Conservation (phyloP, 2,888 invertebrate genomes). For the Stictocephala bisonia region DNA sequence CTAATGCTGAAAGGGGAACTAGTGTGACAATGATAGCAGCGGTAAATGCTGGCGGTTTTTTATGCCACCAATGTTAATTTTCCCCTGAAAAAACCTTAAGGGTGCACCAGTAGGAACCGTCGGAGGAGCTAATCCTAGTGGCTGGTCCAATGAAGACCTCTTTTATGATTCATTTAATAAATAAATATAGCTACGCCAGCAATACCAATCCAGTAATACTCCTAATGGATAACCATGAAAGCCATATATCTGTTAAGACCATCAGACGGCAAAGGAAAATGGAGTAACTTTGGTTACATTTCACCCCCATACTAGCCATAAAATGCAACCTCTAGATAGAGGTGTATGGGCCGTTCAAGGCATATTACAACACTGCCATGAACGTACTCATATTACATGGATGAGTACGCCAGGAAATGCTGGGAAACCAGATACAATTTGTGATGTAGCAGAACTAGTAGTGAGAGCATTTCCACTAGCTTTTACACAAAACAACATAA, state of each 20-base stretch:
- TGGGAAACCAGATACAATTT: conserved; percentile 61
- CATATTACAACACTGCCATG: conserved; percentile 10
- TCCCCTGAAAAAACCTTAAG: no score
- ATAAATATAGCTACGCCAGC: no score
- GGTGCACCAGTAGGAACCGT: no score
- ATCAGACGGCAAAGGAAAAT: no score
- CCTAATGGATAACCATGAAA: not conserved
- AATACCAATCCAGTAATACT: not conserved
- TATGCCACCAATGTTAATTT: no score
- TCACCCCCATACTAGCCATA: not conserved
- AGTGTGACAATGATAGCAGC: no score
- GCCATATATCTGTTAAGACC: not conserved
- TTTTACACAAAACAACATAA: conserved; percentile 16
- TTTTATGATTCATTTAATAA: not conserved
- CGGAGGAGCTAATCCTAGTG: not conserved
- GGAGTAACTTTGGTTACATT: no score
- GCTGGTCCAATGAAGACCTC: not conserved
- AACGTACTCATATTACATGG: no score
- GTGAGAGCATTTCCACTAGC: conserved; percentile 39
- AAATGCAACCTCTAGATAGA: no score
- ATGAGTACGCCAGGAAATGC: conserved; percentile 52
- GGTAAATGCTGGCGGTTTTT: no score
- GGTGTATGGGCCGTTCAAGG: not conserved
- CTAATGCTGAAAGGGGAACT: no score
- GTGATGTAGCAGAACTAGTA: conserved; percentile 60